Base-by-base conservation (phyloP, 30 jellyfish, hydroid and myxozoan species). In the Chironex yamaguchii region DNA sequence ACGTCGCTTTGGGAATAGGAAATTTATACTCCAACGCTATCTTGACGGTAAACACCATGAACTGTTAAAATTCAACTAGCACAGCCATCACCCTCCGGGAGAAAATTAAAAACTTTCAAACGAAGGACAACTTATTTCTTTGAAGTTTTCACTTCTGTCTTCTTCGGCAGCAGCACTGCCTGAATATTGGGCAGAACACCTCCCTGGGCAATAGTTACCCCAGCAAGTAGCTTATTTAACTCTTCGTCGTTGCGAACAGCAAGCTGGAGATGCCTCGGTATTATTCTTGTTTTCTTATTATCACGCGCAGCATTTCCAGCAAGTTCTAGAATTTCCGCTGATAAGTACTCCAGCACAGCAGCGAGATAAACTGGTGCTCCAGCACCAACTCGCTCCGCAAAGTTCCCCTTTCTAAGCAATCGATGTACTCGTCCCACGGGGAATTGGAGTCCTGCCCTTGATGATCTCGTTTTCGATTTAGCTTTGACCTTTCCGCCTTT, bases 221-320 rank as follows among this genome's bases (percentile, higher is more conserved):
- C 98, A 35, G 90, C 58, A 20, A 92, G 42, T 34, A 92, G 98
- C 70, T 92, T 92, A 90, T 88, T 92, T 71, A 92, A 49, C 58
- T 92, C 98, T 65, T 92, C 98, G 84, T 92, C 98, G 81, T 92
- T 92, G 24, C 97, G 70, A 36, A 92, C 96, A 23, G 98, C 98
- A 26, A 92, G 90, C 67, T 87, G 97, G 65, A 92, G 73, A 58
- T 92, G 98, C 12, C 98, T 91, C 2, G 98, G 97, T 25, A 92
- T 75, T 54, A 92, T 89, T 6, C 98, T 42, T 0, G 94, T 66
- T 51, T 92, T 92, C 89, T 92, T 92, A 71, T 92, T 92, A 76
- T 92, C 98, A 23, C 98, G 25, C 30, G 98, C 98, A 13, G 98
- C 98, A 76, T 92, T 92, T 20, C 98, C 98, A 72, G 98, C 98